These are phyloP conservation scores for Drosophila mimetica DNA, from an alignment of 2,888 invertebrate species.

Conservation along the genomic window DNA sequence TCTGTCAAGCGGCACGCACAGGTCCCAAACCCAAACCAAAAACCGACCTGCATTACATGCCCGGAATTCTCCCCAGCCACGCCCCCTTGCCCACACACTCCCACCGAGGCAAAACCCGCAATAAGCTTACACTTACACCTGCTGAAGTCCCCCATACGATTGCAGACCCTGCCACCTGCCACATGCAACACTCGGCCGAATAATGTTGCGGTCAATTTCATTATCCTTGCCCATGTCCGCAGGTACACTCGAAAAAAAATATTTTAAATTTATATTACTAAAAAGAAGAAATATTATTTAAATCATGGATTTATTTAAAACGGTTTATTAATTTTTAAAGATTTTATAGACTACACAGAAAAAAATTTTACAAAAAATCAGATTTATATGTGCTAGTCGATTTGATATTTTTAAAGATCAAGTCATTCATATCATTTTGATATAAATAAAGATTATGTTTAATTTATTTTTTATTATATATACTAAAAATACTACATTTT, in stretches of 20 bases:
- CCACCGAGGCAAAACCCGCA: not conserved
- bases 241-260: not conserved
- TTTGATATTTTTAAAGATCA: too few relatives aligned
- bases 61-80: not conserved
- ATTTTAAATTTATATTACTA: not conserved
- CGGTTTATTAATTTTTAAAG: too few relatives aligned
- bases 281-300: not conserved
- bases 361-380: too few relatives aligned
- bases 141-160: slow-evolving; percentile 13
- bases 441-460: too few relatives aligned
- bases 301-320: too few relatives aligned
- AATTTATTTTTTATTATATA: too few relatives aligned
- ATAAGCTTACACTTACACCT: slow-evolving; percentile 46
- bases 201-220: slow-evolving; percentile 79
- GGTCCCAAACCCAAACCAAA: not conserved
- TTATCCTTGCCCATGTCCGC: slow-evolving; percentile 35
- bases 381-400: too few relatives aligned
- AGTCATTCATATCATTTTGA: too few relatives aligned
- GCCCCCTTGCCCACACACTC: not conserved
- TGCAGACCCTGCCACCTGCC: slow-evolving; percentile 18
- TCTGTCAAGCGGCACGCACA: slow-evolving; percentile 72
- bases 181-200: slow-evolving; percentile 68
- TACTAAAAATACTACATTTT: too few relatives aligned
- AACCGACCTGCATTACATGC: slow-evolving; percentile 7
- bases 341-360: too few relatives aligned